Percentiles rank a stretch among this genome's conserved stretches.
These are phyloP conservation scores for Camponotus vicinus DNA, from an alignment of 1,140 invertebrate species.

Conservation along the genomic window DNA sequence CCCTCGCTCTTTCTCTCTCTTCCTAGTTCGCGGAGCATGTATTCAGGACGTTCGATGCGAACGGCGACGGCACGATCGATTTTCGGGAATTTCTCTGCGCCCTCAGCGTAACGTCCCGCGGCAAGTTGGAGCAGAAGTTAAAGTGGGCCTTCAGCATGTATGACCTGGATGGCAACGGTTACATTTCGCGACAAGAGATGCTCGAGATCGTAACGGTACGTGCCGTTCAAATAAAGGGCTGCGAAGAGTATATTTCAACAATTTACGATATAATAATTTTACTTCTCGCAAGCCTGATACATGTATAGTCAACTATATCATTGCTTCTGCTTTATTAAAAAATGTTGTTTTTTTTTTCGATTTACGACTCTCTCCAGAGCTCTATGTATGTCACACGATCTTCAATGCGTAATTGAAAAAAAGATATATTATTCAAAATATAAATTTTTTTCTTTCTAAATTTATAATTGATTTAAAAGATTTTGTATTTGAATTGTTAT, in stretches of 20 bases:
- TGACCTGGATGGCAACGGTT: conserved; percentile 97
- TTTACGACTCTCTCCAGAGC: background rate
- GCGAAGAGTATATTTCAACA: background rate
- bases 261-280: background rate
- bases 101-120: conserved; percentile 97
- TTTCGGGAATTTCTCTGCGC: conserved; percentile 99
- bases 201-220: conserved; percentile 97
- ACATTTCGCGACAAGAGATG: conserved; percentile 98
- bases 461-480: background rate
- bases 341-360: background rate
- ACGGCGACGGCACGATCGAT: conserved; percentile 98
- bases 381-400: too few species aligned
- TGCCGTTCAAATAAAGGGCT: conserved; percentile 60
- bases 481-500: background rate
- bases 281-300: background rate
- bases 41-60: conserved; percentile 99
- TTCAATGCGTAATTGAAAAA: background rate
- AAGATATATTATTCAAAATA: background rate
- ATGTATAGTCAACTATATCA: background rate
- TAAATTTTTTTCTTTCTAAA: background rate
- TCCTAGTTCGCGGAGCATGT: conserved; percentile 98
- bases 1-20: too few species aligned
- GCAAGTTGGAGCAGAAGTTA: conserved; percentile 98
- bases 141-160: conserved; percentile 99
- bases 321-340: conserved; percentile 32